Evolutionary conservation across 2,113 vertebrate genomes (phyloP).

Genomic region (Cacatua alba): DNA sequence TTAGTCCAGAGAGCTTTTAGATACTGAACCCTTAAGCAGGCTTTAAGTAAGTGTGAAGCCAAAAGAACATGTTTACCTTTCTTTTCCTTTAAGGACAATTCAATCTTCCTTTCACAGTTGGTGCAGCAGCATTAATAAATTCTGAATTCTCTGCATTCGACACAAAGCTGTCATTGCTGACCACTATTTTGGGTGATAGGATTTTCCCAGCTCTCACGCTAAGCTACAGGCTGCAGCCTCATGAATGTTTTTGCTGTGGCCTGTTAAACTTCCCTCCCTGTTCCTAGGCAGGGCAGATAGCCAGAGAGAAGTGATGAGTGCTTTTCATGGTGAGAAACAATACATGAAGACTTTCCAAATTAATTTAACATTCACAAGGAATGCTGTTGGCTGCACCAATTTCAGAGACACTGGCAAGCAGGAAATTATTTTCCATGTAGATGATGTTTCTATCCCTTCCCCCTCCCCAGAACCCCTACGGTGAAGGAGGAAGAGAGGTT

Average conservation of each 20-base stretch:
- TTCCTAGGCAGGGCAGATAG: constrained; percentile 38
- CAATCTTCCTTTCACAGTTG: not conserved
- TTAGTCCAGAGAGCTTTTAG: not conserved
- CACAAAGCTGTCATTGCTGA: not conserved
- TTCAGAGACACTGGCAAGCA: constrained; percentile 67
- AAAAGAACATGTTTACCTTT: constrained; percentile 38
- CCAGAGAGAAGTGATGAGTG: constrained; percentile 65
- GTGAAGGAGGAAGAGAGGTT: constrained; percentile 52
- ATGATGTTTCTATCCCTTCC: constrained; percentile 61
- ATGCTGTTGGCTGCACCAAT: constrained; percentile 67
- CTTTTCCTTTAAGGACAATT: constrained; percentile 56
- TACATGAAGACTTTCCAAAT: constrained; percentile 73
- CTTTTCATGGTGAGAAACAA: constrained; percentile 65
- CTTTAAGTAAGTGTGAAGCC: constrained; percentile 35
- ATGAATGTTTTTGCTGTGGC: not conserved
- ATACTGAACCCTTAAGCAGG: not conserved
- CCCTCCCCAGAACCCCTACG: not conserved
- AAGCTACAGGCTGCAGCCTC: not conserved
- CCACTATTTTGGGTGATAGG: not conserved
- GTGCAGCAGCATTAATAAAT: not conserved
- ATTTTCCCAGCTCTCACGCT: not conserved
- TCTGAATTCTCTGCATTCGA: not conserved
- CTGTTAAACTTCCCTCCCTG: constrained; percentile 4
- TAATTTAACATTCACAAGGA: constrained; percentile 73
- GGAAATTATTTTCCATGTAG: constrained; percentile 73